These are phyloP conservation scores for Lycia hirtaria DNA, from an alignment of 2,888 invertebrate genomes.

Conservation along the genomic window DNA sequence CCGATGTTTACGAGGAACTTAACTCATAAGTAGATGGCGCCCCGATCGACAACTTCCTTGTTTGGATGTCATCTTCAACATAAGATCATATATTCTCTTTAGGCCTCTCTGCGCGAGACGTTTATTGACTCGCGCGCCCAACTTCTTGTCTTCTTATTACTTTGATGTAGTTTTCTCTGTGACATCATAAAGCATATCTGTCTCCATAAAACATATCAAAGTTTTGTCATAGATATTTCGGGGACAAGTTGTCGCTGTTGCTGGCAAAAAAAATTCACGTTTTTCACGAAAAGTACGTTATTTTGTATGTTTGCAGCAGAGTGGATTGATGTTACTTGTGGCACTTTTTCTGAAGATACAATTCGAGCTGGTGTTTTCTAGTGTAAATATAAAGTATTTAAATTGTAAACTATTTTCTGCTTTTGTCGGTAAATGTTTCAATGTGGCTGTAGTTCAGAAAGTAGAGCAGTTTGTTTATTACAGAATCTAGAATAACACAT, in stretches of 20 bases:
- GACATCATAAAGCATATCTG: constrained; percentile 19
- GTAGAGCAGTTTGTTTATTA: too few species aligned
- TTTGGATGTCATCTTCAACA: constrained; percentile 28
- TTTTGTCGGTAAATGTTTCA: too few species aligned
- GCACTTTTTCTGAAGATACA: too few species aligned
- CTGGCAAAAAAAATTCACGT: not conserved
- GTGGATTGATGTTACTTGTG: constrained; percentile 1
- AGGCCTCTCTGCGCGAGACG: constrained; percentile 21
- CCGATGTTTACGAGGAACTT: constrained; percentile 27
- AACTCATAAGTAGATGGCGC: constrained; percentile 27
- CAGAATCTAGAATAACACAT: too few species aligned
- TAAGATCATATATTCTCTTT: constrained; percentile 16
- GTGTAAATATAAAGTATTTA: too few species aligned
- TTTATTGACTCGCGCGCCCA: constrained; percentile 30
- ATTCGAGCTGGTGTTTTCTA: too few species aligned
- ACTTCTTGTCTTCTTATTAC: constrained; percentile 29
- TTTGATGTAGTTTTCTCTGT: constrained; percentile 22
- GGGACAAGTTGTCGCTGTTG: not conserved
- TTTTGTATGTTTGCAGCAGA: too few species aligned
- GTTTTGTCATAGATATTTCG: constrained; percentile 12
- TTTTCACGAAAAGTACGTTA: too few species aligned
- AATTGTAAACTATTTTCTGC: too few species aligned
- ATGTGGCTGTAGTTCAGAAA: too few species aligned
- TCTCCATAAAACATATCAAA: constrained; percentile 20
- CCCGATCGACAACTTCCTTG: constrained; percentile 23